phyloP scores from a whole-genome alignment of 1,140 invertebrate species.

The Philotrypesis tridentata region DNA sequence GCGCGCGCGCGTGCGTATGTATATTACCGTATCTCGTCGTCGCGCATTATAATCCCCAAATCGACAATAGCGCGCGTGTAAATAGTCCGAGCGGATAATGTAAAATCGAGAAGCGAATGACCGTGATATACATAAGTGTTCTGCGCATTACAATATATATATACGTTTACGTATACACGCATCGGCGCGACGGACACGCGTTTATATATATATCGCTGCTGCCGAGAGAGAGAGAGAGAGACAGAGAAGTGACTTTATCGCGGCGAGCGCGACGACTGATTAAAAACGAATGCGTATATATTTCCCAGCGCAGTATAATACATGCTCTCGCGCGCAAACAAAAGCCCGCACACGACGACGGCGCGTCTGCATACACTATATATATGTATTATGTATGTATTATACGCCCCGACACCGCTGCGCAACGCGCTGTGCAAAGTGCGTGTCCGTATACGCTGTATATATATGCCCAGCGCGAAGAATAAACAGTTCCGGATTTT shows the following conservation, averaged over 20 bases:
- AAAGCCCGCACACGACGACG: too few species aligned
- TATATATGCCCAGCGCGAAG: too few species aligned
- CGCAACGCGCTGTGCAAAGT: too few species aligned
- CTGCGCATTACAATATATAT: not conserved
- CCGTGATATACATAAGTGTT: not conserved
- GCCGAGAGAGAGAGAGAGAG: not conserved
- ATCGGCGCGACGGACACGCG: not conserved
- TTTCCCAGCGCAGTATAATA: slow-evolving; percentile 25
- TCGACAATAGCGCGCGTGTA: too few species aligned
- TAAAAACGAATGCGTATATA: slow-evolving; percentile 21
- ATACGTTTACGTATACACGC: not conserved
- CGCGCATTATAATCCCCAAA: too few species aligned
- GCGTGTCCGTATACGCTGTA: too few species aligned
- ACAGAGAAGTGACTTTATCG: not conserved
- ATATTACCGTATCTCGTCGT: not conserved
- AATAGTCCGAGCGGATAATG: too few species aligned
- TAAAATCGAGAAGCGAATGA: not conserved
- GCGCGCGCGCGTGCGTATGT: too few species aligned
- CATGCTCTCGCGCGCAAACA: slow-evolving; percentile 5
- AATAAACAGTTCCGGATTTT: too few species aligned
- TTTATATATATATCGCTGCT: not conserved
- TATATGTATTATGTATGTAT: too few species aligned
- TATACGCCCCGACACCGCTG: too few species aligned
- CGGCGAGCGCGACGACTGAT: not conserved
- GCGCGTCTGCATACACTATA: not conserved